Percentiles rank a stretch among this genome's conserved stretches.
These are phyloP conservation scores for Botia almorhae DNA, from an alignment of 2,797 vertebrate species.

Conservation along the genomic window DNA sequence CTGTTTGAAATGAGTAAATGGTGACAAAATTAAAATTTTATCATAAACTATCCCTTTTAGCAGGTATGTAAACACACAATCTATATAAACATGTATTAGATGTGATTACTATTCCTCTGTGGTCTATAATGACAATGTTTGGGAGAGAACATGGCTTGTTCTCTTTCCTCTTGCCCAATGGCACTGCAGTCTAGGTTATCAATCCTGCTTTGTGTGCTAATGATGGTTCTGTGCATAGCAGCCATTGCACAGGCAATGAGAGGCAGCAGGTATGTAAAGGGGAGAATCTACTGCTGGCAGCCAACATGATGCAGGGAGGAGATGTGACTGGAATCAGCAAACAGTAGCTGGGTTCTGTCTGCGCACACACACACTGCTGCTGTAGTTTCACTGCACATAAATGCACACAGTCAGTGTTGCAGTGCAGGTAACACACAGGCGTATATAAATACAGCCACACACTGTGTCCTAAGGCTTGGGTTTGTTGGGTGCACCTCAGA, in stretches of 20 bases:
- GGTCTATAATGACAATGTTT: constrained; percentile 71
- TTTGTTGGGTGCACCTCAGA: constrained; percentile 22
- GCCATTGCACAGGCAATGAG: constrained; percentile 68
- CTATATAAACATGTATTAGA: constrained; percentile 32
- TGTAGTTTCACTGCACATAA: constrained; percentile 2
- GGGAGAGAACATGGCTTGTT: constrained; percentile 53
- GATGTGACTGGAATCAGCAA: constrained; percentile 89
- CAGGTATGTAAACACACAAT: background rate
- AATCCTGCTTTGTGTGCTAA: constrained; percentile 82
- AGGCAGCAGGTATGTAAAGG: constrained; percentile 84
- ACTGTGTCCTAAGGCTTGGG: constrained; percentile 2
- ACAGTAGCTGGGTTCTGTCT: constrained; percentile 66
- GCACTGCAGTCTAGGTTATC: constrained; percentile 70
- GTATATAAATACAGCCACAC: background rate
- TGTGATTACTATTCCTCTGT: constrained; percentile 69
- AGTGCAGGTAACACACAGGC: constrained; percentile 26
- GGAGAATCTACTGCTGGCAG: constrained; percentile 84
- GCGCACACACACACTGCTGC: constrained; percentile 1
- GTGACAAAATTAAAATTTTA: background rate
- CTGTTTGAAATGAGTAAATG: too few species aligned
- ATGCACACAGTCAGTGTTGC: constrained; percentile 8
- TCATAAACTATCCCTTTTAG: constrained; percentile 2
- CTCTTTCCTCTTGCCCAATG: constrained; percentile 70
- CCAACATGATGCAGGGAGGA: constrained; percentile 79
- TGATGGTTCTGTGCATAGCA: constrained; percentile 77